Evolutionary conservation across 2,113 vertebrate genomes (phyloP), one percentile per base, ranked within the genome.

Genomic region (Sebastes fasciatus): DNA sequence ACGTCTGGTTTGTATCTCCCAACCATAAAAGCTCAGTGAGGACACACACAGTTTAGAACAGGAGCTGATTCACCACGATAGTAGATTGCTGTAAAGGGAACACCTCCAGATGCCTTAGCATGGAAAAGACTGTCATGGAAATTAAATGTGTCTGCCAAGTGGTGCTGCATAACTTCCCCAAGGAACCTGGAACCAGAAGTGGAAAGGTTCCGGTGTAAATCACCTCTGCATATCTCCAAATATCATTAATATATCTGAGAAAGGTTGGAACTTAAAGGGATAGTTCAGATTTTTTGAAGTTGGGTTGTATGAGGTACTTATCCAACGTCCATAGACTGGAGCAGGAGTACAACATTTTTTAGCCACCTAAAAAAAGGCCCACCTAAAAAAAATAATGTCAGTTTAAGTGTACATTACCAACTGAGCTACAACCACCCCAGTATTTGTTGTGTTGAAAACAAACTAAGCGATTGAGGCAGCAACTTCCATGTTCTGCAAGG

Each of bases 1-100:
- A 8, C 49, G 60, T 88, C 81, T 91, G 85, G 66, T 79, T 85
- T 86, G 34, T 82, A 61, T 91, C 73, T 79, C 6, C 46, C n/a
- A 43, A 26, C 67, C 34, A 34, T 82, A 70, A 81, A 69, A 79
- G 34, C 78, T 60, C 48, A 23, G 4, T 21, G 79, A 19, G 46
- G 68, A 76, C 26, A 79, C 69, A 46, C 60, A 52, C 46, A 79
- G 48, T 82, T 83, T 62, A 69, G 17, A 80, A 43, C 26, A 82
- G 60, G 69, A 52, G 60, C 66, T 84, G 68, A 77, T 87, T 88
- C n/a, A 70, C 52, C 16, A 14, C 49, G 64, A 87, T 80, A 70
- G 26, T 46, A 84, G 46, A 76, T 46, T 19, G 0, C n/a, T 34
- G 19, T 51, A 23, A 76, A 76, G 34, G 11, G 26, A 82, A 48